phyloP scores from a whole-genome alignment of 2,888 invertebrate genomes.

The Calliopum simillimum region DNA sequence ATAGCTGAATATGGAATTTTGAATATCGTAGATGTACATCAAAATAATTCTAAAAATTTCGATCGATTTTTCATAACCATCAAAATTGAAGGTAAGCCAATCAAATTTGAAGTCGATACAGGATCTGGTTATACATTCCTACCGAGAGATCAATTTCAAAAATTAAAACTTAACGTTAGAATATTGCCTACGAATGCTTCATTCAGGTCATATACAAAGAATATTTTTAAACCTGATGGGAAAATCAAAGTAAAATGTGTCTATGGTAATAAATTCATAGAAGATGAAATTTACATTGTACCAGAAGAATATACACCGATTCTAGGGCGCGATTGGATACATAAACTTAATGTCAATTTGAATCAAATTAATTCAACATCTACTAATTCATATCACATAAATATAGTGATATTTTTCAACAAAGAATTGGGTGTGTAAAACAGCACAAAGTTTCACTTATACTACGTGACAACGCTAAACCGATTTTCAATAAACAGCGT shows the following conservation, averaged over 20 bases:
- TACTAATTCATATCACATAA: not conserved
- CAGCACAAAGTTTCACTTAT: constrained; percentile 29
- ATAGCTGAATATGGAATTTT: constrained; percentile 20
- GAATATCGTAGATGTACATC: constrained; percentile 7
- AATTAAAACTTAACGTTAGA: no score
- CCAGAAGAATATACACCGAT: constrained; percentile 34
- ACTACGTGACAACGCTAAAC: constrained; percentile 33
- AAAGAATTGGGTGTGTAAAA: constrained; percentile 39
- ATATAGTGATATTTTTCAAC: constrained; percentile 31
- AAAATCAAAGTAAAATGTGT: constrained; percentile 33
- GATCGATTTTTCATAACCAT: constrained; percentile 19
- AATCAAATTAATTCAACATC: constrained; percentile 7
- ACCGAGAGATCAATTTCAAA: constrained; percentile 23
- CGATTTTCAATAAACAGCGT: constrained; percentile 38
- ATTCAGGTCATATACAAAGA: constrained; percentile 35
- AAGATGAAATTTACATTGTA: constrained; percentile 38
- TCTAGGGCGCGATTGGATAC: constrained; percentile 39
- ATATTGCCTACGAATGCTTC: constrained; percentile 17
- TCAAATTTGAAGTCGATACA: constrained; percentile 35
- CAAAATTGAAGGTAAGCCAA: constrained; percentile 27
- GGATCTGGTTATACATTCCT: constrained; percentile 32
- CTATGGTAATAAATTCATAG: constrained; percentile 27
- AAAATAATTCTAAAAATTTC: not conserved
- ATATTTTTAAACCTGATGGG: constrained; percentile 36
- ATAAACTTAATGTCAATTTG: constrained; percentile 32